Percentiles rank a stretch among this genome's conserved stretches.
Evolutionary conservation across 2,113 vertebrate species (phyloP).

Genomic region (Rousettus leschenaultii): DNA sequence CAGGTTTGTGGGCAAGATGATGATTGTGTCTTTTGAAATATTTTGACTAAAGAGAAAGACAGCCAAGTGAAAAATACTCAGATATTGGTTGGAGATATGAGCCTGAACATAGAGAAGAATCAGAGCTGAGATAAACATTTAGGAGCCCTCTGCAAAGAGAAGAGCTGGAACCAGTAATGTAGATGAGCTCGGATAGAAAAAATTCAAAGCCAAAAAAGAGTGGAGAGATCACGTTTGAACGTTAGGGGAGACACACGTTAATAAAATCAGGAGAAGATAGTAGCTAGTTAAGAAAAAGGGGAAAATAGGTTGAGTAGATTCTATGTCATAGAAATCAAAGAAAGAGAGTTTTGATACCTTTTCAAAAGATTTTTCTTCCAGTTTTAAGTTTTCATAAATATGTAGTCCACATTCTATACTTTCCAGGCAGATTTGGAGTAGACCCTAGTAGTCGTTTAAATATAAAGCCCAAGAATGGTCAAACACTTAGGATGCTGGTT

Average conservation of each 20-base stretch:
- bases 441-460: background rate
- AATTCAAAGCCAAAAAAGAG: background rate
- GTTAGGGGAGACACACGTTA: background rate
- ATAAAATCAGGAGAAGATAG: background rate
- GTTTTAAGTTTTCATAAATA: slow-evolving; percentile 11
- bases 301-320: background rate
- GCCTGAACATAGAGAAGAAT: background rate
- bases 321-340: background rate
- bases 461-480: background rate
- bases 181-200: background rate
- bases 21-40: background rate
- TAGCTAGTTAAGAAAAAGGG: background rate
- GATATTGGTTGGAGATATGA: background rate
- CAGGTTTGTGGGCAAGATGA: background rate
- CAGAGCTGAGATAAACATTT: background rate
- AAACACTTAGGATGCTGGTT: background rate
- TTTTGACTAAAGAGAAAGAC: background rate
- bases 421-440: background rate
- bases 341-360: background rate
- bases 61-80: background rate
- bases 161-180: background rate
- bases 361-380: background rate
- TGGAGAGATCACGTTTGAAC: background rate
- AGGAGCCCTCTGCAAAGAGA: background rate
- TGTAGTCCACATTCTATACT: background rate